Evolutionary conservation across 1,140 invertebrate species (phyloP), one percentile per base, ranked within the genome.

Genomic region (Lysiphlebus fabarum): DNA sequence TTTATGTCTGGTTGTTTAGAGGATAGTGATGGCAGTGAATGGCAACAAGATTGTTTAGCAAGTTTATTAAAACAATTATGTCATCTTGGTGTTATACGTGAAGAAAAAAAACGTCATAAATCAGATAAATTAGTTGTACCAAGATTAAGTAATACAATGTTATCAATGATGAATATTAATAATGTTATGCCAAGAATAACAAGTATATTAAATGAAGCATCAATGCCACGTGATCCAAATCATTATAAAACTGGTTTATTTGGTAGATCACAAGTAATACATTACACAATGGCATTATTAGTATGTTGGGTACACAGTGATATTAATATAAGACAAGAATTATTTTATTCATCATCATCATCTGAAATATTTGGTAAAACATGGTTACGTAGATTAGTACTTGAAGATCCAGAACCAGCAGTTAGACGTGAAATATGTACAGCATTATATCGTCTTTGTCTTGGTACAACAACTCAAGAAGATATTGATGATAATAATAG

Each of bases 1-100:
- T 94, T 97, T 74, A 90, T 93, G 84, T 93, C 89, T 17, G 92
- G 90, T 70, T 83, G 67, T 49, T 60, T 77, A 6, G 73, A 84
- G 12, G 82, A 86, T 45, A 85, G 84, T 49, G 84, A 90, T 57
- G 84, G 90, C 44, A 90, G 87, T 65, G 90, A 96, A 78, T 96
- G 95, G 95, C 89, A 93, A 56, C 93, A 96, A 76, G 95, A 97
- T 70, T 96, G 93, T 73, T 79, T 96, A 8, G 92, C 93, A 1
- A 89, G 90, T 65, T 74, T 97, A 9, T 71, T 96, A 11, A 90
- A 92, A 66, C 81, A 93, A 56, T 75, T 96, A 14, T 95, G 89
- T 75, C 87, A 93, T 59, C 85, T 96, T 47, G 92, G 93, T 0
- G 89, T 94, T 5, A 72, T 74, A 4, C 73, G 67, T 38, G 82